phyloP scores from a whole-genome alignment of 1,140 invertebrate genomes.

The Scylla paramamosain region DNA sequence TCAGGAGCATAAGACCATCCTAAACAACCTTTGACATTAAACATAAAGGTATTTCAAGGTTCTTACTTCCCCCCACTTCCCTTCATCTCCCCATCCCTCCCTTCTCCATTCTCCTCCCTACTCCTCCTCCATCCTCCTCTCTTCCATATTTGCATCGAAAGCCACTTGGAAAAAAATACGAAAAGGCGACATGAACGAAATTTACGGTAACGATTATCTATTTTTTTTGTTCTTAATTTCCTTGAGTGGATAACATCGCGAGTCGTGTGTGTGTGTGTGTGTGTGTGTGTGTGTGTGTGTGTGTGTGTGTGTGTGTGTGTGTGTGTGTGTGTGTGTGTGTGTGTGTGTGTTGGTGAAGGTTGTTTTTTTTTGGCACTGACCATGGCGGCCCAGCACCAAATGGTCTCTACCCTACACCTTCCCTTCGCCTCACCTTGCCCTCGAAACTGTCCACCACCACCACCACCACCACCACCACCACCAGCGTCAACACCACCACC shows the following conservation, averaged over 20 bases:
- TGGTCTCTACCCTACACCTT: neutral
- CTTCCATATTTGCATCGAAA: neutral
- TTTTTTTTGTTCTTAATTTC: neutral
- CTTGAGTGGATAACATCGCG: neutral
- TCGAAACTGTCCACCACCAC: neutral
- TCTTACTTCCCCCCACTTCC: neutral
- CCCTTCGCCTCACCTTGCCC: neutral
- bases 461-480: neutral
- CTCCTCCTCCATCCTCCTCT: neutral
- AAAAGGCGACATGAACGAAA: neutral
- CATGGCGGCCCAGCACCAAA: neutral
- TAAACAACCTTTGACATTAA: constrained; percentile 5
- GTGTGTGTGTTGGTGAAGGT: neutral
- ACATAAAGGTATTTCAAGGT: neutral
- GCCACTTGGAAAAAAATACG: neutral
- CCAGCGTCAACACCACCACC: neutral
- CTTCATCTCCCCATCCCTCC: neutral
- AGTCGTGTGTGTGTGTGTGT: constrained; percentile 23
- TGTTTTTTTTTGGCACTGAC: neutral
- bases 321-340: constrained; percentile 37
- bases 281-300: constrained; percentile 53
- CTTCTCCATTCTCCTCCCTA: neutral
- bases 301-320: constrained; percentile 55
- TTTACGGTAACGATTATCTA: neutral
- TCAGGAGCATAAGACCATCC: neutral